Conservation (phyloP, 2,113 vertebrate species). For the Gallinago media region DNA sequence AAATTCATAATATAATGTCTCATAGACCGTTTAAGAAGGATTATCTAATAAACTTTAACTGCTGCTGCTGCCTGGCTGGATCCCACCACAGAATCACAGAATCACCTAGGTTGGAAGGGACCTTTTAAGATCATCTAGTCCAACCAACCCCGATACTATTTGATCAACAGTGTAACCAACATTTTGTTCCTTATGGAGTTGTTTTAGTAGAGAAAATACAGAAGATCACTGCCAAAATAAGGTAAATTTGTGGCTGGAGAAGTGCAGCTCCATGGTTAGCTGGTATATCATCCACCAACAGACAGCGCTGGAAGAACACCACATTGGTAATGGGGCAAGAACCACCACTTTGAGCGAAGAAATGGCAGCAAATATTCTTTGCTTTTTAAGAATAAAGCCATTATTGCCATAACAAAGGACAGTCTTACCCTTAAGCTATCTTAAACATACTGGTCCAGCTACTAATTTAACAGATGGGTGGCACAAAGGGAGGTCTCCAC, state of each 20-base stretch:
- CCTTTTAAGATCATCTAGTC: too few species aligned
- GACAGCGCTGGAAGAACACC: neutral
- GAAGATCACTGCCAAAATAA: neutral
- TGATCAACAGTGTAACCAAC: neutral
- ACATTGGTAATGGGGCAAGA: neutral
- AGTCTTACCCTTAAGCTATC: neutral
- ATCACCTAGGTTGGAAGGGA: too few species aligned
- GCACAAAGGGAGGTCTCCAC: neutral
- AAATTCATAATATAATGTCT: neutral
- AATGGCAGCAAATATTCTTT: neutral
- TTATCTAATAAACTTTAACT: neutral
- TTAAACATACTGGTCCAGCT: fast-evolving
- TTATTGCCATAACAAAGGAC: neutral
- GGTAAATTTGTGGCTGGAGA: neutral
- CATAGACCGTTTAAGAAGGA: neutral
- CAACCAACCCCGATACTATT: neutral
- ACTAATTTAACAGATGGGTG: neutral
- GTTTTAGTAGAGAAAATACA: neutral
- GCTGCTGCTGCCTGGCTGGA: neutral
- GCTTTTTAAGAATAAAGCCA: neutral
- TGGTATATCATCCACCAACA: neutral
- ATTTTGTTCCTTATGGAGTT: neutral
- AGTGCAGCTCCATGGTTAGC: fast-evolving
- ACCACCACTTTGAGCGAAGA: neutral
- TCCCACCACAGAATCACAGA: neutral